Evolutionary conservation across 2,113 vertebrate genomes (phyloP), one percentile per base, ranked within the genome.

Genomic region (Gymnocephalus cernua): DNA sequence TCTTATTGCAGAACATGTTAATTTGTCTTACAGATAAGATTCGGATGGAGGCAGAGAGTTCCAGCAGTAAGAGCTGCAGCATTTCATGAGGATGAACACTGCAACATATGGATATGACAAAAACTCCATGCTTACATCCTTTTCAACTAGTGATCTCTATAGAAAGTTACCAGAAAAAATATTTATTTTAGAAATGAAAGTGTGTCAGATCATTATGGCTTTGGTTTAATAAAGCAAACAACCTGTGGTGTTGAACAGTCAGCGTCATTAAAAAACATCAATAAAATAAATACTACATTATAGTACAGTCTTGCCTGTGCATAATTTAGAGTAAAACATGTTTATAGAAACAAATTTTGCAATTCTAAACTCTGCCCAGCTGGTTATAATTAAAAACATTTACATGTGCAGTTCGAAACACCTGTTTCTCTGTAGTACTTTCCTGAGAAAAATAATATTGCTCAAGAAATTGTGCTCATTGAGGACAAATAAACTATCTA

Each of bases 1-100:
- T 35, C 44, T 65, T 66, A 51, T 56, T 19, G 21, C 1, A 59
- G n/a, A 79, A 74, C 71, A 54, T 75, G 4, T 71, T 12, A 0
- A 45, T 77, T 84, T 81, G 2, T 90, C 83, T 93, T 88, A 29
- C 93, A 99, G 98, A 98, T 89, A 97, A 93, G 72, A 95, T 96
- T 76, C 91, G 93, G 89, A 74, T 85, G 90, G 93, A 95, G 84
- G 87, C 80, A 80, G 79, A 84, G 57, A 83, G 86, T 13, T 14
- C 0, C 38, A 92, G 85, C 47, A 90, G 77, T 61, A 96, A 91
- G 91, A 96, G 93, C 90, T 98, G 97, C 89, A 77, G 57, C 3
- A 51, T 97, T 93, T 97, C 95, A 72, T 98, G 92, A 97, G 23
- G 8, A 69, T 35, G 21, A 66, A 44, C 45, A 47, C 21, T 13